phyloP scores from a whole-genome alignment of 2,888 invertebrate species.

The Mythimna vitellina region DNA sequence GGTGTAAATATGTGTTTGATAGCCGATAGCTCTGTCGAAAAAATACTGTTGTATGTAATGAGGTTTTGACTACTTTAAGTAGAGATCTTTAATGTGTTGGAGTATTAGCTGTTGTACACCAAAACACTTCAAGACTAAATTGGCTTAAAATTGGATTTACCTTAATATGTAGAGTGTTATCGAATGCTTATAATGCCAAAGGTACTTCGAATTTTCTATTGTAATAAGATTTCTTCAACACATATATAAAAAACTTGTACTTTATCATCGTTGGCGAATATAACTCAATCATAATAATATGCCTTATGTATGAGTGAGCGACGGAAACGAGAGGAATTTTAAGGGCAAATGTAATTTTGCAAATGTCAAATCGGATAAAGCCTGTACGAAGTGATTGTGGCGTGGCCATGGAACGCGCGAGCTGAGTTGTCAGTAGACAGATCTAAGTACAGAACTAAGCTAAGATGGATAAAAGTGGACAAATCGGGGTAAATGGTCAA shows the following conservation, averaged over 20 bases:
- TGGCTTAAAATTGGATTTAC: neutral
- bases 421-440: neutral
- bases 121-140: neutral
- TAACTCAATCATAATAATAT: slow-evolving; percentile 33
- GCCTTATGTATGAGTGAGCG: slow-evolving; percentile 14
- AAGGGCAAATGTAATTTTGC: slow-evolving; percentile 59
- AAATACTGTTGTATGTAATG: neutral
- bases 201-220: neutral
- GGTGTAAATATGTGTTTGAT: neutral
- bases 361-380: slow-evolving; percentile 66
- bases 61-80: neutral
- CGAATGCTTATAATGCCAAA: neutral
- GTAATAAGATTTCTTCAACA: slow-evolving; percentile 5
- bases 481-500: neutral
- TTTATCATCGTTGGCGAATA: slow-evolving; percentile 13
- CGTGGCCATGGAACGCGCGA: slow-evolving; percentile 32
- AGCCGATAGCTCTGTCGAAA: neutral
- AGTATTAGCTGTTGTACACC: neutral
- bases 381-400: slow-evolving; percentile 56
- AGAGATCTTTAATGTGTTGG: neutral
- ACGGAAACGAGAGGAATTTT: slow-evolving; percentile 49
- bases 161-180: neutral
- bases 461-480: too few species aligned
- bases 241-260: neutral
- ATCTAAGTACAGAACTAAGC: too few species aligned